A percentile compares a stretch with the other conserved stretches of the same genome.
Conservation (phyloP, 2,888 invertebrate genomes). For the Catocala nupta region DNA sequence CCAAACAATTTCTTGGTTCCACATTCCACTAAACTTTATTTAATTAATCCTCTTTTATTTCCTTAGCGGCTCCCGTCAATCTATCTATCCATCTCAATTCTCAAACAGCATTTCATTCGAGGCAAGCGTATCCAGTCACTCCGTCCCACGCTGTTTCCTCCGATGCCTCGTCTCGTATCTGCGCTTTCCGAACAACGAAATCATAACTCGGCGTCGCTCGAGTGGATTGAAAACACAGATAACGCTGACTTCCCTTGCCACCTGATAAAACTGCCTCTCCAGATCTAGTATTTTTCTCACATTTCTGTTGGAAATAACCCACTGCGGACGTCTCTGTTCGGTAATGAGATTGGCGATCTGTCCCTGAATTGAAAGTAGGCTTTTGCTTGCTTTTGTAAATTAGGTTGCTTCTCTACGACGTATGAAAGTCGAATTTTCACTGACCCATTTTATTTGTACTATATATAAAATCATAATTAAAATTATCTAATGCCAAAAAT, state of each 20-base stretch:
- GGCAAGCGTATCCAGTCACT: no score
- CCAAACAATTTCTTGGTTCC: no score
- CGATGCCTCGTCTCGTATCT: conserved; percentile 22
- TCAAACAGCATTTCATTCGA: no score
- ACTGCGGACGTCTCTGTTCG: conserved; percentile 15
- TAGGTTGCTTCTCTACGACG: conserved; percentile 1
- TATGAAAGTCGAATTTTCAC: not conserved
- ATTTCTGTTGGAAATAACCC: conserved; percentile 21
- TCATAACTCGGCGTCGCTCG: conserved; percentile 61
- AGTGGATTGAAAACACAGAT: conserved; percentile 56
- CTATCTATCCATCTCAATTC: not conserved
- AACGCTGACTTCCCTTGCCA: conserved; percentile 47
- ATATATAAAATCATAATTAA: conserved; percentile 2
- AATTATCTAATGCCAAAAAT: not conserved
- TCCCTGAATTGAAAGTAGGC: conserved; percentile 24
- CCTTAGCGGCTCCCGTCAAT: not conserved
- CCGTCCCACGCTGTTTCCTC: conserved; percentile 6
- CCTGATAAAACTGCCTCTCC: conserved; percentile 42
- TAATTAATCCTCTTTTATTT: not conserved
- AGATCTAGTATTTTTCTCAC: conserved; percentile 22
- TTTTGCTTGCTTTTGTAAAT: conserved; percentile 12
- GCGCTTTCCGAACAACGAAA: conserved; percentile 44
- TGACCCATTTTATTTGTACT: conserved; percentile 3
- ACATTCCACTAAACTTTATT: no score
- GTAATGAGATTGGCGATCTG: conserved; percentile 24